Conservation (phyloP, 1,140 invertebrate species). For the Neuroterus valhalla region DNA sequence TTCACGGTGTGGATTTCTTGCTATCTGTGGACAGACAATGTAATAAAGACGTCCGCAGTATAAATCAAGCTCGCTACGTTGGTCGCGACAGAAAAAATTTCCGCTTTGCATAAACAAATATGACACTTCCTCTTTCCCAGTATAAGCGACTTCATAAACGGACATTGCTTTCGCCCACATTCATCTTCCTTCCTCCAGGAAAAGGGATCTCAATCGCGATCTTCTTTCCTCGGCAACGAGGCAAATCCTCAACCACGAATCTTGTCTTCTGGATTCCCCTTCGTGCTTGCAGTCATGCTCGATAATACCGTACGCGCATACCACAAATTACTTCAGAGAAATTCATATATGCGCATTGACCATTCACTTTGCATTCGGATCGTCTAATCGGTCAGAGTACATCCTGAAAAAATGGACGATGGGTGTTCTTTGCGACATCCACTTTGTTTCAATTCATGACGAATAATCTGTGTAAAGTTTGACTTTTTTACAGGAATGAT, state of each 20-base stretch:
- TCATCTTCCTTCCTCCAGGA: constrained; percentile 48
- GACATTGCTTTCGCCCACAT: constrained; percentile 65
- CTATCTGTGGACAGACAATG: constrained; percentile 47
- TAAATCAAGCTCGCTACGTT: constrained; percentile 58
- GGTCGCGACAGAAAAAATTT: constrained; percentile 48
- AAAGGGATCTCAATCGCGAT: constrained; percentile 24
- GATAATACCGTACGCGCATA: constrained; percentile 27
- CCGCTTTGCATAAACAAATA: constrained; percentile 64
- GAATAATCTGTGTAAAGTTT: too few relatives aligned
- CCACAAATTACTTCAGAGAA: constrained; percentile 6
- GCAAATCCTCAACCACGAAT: constrained; percentile 30
- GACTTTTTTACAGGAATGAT: background rate
- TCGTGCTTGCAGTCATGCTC: constrained; percentile 22
- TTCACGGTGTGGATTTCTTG: constrained; percentile 10
- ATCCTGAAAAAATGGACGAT: background rate
- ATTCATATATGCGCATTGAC: constrained; percentile 7
- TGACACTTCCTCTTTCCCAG: constrained; percentile 60
- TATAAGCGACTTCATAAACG: constrained; percentile 44
- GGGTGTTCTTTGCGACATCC: background rate
- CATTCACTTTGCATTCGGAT: background rate
- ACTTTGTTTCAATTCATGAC: too few relatives aligned
- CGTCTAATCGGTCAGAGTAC: constrained; percentile 16
- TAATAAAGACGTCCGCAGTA: constrained; percentile 63
- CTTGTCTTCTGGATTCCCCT: constrained; percentile 34
- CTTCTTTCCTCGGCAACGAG: constrained; percentile 1